phyloP scores from a whole-genome alignment of 2,113 vertebrate species.

The Oreochromis niloticus region DNA sequence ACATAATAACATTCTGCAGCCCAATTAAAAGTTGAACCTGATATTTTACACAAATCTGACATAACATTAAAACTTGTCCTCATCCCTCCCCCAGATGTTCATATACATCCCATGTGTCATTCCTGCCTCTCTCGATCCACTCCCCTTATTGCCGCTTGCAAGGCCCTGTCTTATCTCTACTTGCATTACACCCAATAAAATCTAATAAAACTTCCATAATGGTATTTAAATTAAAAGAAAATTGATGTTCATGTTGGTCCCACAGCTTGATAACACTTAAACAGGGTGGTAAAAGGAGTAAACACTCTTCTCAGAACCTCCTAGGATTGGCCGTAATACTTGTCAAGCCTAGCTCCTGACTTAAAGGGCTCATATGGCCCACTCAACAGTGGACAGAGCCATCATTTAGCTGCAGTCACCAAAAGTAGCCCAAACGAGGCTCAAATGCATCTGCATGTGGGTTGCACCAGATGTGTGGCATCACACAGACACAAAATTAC shows the following conservation, averaged over 20 bases:
- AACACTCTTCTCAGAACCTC: conserved; percentile 16
- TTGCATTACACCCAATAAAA: conserved; percentile 16
- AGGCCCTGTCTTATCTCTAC: not conserved
- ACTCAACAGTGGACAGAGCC: not conserved
- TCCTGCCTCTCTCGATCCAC: not conserved
- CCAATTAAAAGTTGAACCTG: not conserved
- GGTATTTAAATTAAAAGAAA: conserved; percentile 15
- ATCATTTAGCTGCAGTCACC: not conserved
- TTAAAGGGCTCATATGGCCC: not conserved
- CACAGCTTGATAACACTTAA: conserved; percentile 22
- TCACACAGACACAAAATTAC: not conserved
- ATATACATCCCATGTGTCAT: not conserved
- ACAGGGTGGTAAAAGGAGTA: conserved; percentile 35
- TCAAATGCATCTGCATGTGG: not conserved
- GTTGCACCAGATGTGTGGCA: not conserved
- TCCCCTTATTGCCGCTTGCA: not conserved
- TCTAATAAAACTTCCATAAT: conserved; percentile 13
- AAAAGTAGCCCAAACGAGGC: not conserved
- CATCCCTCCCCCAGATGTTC: not conserved
- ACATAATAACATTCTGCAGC: not conserved
- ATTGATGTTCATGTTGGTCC: not conserved
- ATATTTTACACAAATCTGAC: not conserved
- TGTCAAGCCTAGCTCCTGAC: not conserved
- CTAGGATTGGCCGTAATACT: not conserved
- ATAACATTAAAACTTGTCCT: not conserved